Percentiles rank a stretch among this genome's conserved stretches.
These are phyloP conservation scores for Siphamia tubifer DNA, from an alignment of 2,113 vertebrate genomes.

Conservation along the genomic window DNA sequence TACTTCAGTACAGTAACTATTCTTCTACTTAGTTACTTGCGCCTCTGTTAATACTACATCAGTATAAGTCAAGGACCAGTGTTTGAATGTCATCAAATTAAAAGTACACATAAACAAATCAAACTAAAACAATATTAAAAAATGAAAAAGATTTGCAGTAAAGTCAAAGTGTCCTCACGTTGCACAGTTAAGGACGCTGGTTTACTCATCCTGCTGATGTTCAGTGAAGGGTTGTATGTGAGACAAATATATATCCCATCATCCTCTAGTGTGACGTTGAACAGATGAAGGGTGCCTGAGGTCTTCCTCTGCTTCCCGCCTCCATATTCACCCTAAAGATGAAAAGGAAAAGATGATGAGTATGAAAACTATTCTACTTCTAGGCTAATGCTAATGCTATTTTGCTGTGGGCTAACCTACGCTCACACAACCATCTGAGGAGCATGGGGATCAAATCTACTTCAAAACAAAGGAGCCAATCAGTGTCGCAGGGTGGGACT, in stretches of 20 bases:
- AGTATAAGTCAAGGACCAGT: too few species aligned
- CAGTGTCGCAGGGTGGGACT: too few species aligned
- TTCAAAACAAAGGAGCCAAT: too few species aligned
- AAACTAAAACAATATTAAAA: not conserved
- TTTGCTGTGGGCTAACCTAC: too few species aligned
- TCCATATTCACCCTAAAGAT: conserved; percentile 76
- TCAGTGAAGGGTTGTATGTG: conserved; percentile 70
- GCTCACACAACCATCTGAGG: too few species aligned
- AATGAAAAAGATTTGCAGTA: not conserved
- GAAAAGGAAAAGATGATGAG: not conserved
- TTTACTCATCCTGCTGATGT: conserved; percentile 66
- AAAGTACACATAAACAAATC: not conserved
- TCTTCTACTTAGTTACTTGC: too few species aligned
- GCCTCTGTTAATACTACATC: too few species aligned
- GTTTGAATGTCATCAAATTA: too few species aligned
- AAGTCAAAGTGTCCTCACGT: conserved; percentile 43
- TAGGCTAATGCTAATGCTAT: too few species aligned
- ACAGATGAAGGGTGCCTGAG: conserved; percentile 74
- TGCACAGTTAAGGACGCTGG: conserved; percentile 71
- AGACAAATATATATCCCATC: conserved; percentile 77
- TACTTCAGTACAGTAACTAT: too few species aligned
- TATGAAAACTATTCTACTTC: not conserved
- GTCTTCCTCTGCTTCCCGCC: conserved; percentile 77
- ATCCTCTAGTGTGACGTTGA: conserved; percentile 71
- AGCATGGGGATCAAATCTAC: too few species aligned